Evolutionary conservation across 2,797 vertebrate genomes (phyloP), one percentile per base, ranked within the genome.

Genomic region (Parauchenoglanis punctatus): DNA sequence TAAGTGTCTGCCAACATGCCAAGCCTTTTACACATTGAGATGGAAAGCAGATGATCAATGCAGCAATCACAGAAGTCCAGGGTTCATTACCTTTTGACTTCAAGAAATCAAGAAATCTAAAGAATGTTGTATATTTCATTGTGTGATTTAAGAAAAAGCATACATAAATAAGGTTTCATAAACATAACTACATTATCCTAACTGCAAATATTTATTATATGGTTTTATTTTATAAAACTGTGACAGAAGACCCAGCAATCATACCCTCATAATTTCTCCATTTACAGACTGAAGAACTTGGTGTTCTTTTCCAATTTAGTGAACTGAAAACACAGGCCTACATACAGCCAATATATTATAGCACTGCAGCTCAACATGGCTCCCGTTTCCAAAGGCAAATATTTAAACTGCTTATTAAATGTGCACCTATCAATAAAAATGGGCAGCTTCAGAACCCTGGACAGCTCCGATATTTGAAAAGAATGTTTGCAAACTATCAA

Each of bases 361-460:
- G 5, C 13, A 3, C 13, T 18, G 31, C 78, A 31, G 52, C n/a
- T 54, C 52, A 58, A 49, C 72, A 75, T 75, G 44, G 23, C 46
- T 75, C 44, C 35, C 0, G 2, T 72, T 23, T 77, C n/a, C n/a
- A 18, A 10, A 28, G 2, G 20, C 49, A 35, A 20, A 58, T 11
- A 25, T 58, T 35, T 58, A 40, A 80, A 59, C 28, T 15, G 1
- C 6, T 40, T 81, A 61, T 81, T 13, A 61, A 13, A 61, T 25
- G 5, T 25, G 31, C 31, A 75, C 20, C 5, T 40, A 17, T 58
- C 7, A 28, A 77, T 76, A 52, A 59, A 88, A 87, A 81, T 56
- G 6, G 23, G 31, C 59, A 73, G 18, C 49, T 90, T 90, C 84
- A 90, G 89, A 89, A 90, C 89, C 89, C 73, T 88, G 89, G 89